Percentiles rank a stretch among this genome's conserved stretches.
These are phyloP conservation scores for Morone saxatilis DNA, from an alignment of 2,113 vertebrate species.

Conservation along the genomic window DNA sequence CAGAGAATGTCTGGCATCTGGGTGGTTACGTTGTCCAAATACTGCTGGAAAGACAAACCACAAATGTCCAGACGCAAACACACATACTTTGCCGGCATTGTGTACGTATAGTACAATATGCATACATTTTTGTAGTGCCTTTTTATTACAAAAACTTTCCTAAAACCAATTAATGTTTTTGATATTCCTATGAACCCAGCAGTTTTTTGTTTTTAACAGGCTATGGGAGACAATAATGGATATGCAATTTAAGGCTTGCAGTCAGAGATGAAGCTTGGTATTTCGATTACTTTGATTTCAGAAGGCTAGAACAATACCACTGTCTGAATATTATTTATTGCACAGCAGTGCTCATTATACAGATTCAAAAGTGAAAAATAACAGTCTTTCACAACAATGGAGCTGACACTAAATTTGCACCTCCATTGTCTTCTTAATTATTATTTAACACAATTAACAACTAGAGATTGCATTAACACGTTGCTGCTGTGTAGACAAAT, in stretches of 20 bases:
- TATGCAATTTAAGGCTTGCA: conserved; percentile 41
- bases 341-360: conserved; percentile 62
- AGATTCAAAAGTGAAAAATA: conserved; percentile 64
- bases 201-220: conserved; percentile 31
- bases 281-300: conserved; percentile 69
- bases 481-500: conserved; percentile 32
- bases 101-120: not conserved
- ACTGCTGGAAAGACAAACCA: not conserved
- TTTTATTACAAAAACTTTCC: conserved; percentile 32
- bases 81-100: not conserved
- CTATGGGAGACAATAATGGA: conserved; percentile 43
- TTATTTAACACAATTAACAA: conserved; percentile 68
- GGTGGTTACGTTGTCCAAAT: conserved; percentile 44
- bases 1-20: conserved; percentile 58
- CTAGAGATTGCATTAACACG: conserved; percentile 49
- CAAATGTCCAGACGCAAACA: conserved; percentile 1
- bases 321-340: conserved; percentile 68
- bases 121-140: not conserved
- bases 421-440: conserved; percentile 58
- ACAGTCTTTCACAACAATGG: conserved; percentile 53
- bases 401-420: conserved; percentile 37
- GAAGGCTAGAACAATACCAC: conserved; percentile 64
- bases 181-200: conserved; percentile 35
- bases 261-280: conserved; percentile 58
- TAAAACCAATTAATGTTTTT: conserved; percentile 29